Evolutionary conservation across 2,797 vertebrate genomes (phyloP), one percentile per base, ranked within the genome.

Genomic region (Peromyscus nudipes): DNA sequence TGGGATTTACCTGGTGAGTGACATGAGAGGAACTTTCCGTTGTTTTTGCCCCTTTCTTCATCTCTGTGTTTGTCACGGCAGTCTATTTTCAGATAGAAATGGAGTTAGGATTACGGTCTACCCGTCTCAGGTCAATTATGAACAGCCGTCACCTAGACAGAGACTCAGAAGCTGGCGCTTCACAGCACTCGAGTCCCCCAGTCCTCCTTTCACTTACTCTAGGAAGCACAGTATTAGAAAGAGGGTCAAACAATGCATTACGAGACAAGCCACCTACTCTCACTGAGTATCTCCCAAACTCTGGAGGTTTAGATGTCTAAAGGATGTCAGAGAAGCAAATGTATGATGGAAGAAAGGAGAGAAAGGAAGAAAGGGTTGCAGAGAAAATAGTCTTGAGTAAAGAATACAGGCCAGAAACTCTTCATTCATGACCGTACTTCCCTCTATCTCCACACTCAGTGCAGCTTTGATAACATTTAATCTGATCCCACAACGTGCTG

Each of bases 21-120:
- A n/a, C 31, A 5, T 85, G 27, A 89, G 34, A 76, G 88, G 73
- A 96, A 94, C 31, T 93, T 88, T 62, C 91, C 27, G 31, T 23
- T 23, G 19, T 16, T 52, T 84, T 49, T 25, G 21, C 29, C 12
- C 19, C 12, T 27, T 25, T 46, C 29, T 85, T 67, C 31, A 49
- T 64, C 29, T 67, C 43, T 19, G 10, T 23, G 12, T 25, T 80
- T 89, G 17, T 2, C 3, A 12, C 94, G 34, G 92, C 37, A 57
- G 4, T 57, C 40, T 49, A 89, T 60, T 92, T 87, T 43, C 31
- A 49, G 49, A 73, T 6, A 64, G 8, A 83, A 34, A 37, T 37
- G 12, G 19, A 80, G 52, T 77, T 64, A 92, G 11, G 13, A 85
- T 80, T 82, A 37, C 85, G 46, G 2, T 60, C 23, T 76, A 69